Percentiles rank a stretch among this genome's conserved stretches.
These are phyloP conservation scores for Aphelenchoides avenae DNA, from an alignment of 1,140 invertebrate species.

Conservation along the genomic window DNA sequence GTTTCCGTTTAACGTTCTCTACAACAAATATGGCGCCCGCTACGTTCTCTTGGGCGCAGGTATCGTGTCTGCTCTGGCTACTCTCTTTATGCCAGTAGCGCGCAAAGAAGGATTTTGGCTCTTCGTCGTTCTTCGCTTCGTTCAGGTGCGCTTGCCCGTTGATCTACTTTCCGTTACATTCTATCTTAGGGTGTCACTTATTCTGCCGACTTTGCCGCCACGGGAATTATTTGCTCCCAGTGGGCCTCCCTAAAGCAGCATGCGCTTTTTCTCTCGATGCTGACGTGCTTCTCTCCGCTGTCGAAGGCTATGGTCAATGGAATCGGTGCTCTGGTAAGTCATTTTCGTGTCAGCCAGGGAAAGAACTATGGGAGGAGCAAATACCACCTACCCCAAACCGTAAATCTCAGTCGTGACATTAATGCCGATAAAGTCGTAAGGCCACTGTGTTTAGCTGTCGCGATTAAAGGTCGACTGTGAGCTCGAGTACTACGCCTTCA, in stretches of 20 bases:
- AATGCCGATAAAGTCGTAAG: too few species aligned
- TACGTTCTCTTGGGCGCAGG: background rate
- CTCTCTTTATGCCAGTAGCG: background rate
- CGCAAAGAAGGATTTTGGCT: background rate
- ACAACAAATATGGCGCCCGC: background rate
- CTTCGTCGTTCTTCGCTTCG: background rate
- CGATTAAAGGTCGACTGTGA: too few species aligned
- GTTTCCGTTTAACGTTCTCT: background rate
- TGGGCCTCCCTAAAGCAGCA: slow-evolving; percentile 38
- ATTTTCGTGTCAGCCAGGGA: too few species aligned
- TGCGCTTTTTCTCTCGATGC: slow-evolving; percentile 33
- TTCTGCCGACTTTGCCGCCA: slow-evolving; percentile 37
- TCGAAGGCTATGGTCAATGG: slow-evolving; percentile 33
- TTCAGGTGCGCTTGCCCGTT: too few species aligned
- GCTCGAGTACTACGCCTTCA: too few species aligned
- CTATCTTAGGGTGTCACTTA: slow-evolving; percentile 25
- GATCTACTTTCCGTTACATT: too few species aligned
- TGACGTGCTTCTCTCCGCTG: slow-evolving; percentile 36
- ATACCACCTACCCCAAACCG: too few species aligned
- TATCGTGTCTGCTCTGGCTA: background rate
- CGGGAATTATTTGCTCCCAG: slow-evolving; percentile 31
- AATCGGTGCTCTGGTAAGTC: too few species aligned
- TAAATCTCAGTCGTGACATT: too few species aligned
- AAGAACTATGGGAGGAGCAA: too few species aligned
- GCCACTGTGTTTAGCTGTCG: slow-evolving; percentile 17